Base-by-base conservation (phyloP, 2,888 invertebrate genomes). In the Byasa hedistus region DNA sequence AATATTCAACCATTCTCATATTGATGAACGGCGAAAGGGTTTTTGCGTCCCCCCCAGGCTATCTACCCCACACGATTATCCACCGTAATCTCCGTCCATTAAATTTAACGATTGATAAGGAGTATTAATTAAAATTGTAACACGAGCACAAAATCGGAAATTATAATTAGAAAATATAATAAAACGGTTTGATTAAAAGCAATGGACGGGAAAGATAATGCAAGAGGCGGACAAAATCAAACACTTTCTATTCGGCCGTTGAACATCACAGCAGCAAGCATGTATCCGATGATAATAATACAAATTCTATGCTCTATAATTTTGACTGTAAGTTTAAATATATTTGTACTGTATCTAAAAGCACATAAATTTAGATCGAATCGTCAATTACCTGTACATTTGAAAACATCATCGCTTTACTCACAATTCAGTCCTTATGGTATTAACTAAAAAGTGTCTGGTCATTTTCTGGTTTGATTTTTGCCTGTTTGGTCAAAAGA, bases 181-280 rank as follows among this genome's bases (percentile, higher is more conserved):
- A 39, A 23, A 61, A 51, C n/a, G 54, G 1, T 51, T 65, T 65
- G 55, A 65, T 65, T 65, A 61, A 65, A 65, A 32, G 21, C 65
- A 61, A 23, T 61, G 12, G 51, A 61, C 32, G 51, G 55, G 24
- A 22, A 58, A 61, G 10, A 15, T 56, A 65, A 21, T 3, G 22
- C 21, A 44, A 21, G 32, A 22, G 22, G 5, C n/a, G n/a, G 32
- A 8, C 39, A 44, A 58, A 23, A 58, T n/a, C 39, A 17, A 24
- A 27, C 44, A 12, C 27, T 55, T 55, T 55, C 19, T 5, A 55
- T 55, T 8, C 23, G 39, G 36, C 23, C 19, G 21, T 39, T 23
- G 58, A 58, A 27, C 44, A 59, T 59, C n/a, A 19, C 22, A 65
- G 19, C 32, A 56, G 48, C 65, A 36, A 65, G 44, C 17, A 65